Percentiles rank a stretch among this genome's conserved stretches.
Conservation (phyloP, 2,888 invertebrate genomes). For the Phania funesta region DNA sequence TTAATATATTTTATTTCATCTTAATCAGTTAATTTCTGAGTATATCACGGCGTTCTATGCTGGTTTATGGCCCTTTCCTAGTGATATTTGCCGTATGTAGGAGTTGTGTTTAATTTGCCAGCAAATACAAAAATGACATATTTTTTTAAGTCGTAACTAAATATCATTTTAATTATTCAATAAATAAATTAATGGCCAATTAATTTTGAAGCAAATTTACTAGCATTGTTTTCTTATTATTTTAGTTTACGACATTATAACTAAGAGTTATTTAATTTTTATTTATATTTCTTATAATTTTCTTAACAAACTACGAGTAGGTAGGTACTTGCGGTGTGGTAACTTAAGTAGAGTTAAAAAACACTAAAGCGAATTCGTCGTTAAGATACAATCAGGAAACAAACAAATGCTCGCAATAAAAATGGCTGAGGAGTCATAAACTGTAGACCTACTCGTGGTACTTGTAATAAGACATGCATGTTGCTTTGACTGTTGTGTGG, state of each 20-base stretch:
- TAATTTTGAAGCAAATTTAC: constrained; percentile 61
- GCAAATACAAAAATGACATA: neutral
- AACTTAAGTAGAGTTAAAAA: constrained; percentile 20
- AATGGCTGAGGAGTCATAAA: constrained; percentile 36
- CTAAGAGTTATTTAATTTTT: constrained; percentile 55
- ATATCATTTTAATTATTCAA: constrained; percentile 43
- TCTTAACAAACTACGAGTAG: constrained; percentile 23
- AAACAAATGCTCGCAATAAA: constrained; percentile 12
- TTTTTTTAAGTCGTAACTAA: constrained; percentile 5
- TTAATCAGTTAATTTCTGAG: neutral
- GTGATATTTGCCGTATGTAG: constrained; percentile 7
- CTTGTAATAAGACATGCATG: constrained; percentile 39
- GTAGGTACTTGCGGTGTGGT: constrained; percentile 9
- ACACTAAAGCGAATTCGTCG: constrained; percentile 33
- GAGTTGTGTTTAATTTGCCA: neutral
- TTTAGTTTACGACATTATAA: constrained; percentile 48
- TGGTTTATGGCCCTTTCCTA: neutral
- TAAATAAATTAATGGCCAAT: constrained; percentile 51
- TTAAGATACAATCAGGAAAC: constrained; percentile 39
- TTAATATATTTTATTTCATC: neutral
- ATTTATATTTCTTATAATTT: constrained; percentile 6
- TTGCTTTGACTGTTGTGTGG: neutral
- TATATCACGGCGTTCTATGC: neutral
- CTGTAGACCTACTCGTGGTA: constrained; percentile 44
- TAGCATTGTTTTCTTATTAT: constrained; percentile 24